Evolutionary conservation across 2,888 invertebrate genomes (phyloP), one percentile per base, ranked within the genome.

Genomic region (Xestia sexstrigata): DNA sequence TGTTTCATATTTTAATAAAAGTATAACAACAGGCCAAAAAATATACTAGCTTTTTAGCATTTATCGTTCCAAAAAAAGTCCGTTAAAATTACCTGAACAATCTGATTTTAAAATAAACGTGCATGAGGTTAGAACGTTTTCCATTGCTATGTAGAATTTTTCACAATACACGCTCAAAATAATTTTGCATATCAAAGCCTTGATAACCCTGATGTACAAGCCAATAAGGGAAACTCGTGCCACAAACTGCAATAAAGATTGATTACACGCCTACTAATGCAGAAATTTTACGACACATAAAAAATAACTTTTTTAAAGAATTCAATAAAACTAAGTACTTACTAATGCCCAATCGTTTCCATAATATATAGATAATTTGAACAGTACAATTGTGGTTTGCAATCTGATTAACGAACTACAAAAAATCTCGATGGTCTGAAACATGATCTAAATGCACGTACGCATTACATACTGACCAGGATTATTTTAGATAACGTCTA

Each of bases 41-140:
- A 39, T 39, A 47, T 47, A 17, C 7, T 17, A 17, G 17, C 17
- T 47, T 47, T 20, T 20, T 52, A 52, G 23, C 23, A 23, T 9
- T 49, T 3, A 23, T 23, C 23, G 23, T 52, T 3, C 23, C 9
- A 42, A 9, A 20, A 20, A 17, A 20, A 49, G 6, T 17, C 0
- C 15, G 17, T 17, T 17, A 47, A 49, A 52, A 26, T 39, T 60
- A 75, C 76, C 77, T 75, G 77, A 39, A 65, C 47, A 78, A 39
- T 30, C 69, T 2, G 76, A 47, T 26, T 65, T 69, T 8, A 78
- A 63, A 55, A 63, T 65, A 5, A 75, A 23, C 23, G 55, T 26
- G 26, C 77, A 75, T 23, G 55, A 47, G 23, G 26, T 47, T 42
- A 58, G 66, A 35, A 58, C 17, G 4, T 47, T 7, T 17, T 35